Percentiles rank a stretch among this genome's conserved stretches.
These are phyloP conservation scores for Hippocampus zosterae DNA, from an alignment of 2,113 vertebrate species.

Conservation along the genomic window DNA sequence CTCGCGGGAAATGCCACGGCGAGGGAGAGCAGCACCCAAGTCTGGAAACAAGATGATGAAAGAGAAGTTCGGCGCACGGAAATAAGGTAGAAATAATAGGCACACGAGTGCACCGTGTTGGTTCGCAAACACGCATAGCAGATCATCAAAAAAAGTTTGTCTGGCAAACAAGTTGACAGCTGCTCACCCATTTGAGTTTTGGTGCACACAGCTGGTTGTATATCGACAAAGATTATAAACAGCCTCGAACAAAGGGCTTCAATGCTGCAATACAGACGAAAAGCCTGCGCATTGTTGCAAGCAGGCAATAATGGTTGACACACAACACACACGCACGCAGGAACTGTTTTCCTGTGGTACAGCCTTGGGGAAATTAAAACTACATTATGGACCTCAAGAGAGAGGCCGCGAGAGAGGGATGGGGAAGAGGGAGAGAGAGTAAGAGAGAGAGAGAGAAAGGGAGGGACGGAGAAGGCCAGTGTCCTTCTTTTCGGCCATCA, in stretches of 20 bases:
- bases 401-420: conserved; percentile 60
- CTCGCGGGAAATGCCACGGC: conserved; percentile 36
- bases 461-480: conserved; percentile 25
- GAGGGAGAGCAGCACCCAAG: conserved; percentile 52
- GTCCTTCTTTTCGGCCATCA: conserved; percentile 55
- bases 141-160: conserved; percentile 11
- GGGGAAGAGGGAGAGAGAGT: conserved; percentile 42
- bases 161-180: conserved; percentile 44
- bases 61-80: conserved; percentile 39
- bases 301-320: conserved; percentile 58
- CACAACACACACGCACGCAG: conserved; percentile 52
- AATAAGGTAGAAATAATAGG: conserved; percentile 29
- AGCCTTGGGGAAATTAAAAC: conserved; percentile 80
- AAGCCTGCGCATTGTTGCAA: conserved; percentile 43
- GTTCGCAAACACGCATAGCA: background rate
- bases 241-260: conserved; percentile 28
- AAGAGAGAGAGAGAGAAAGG: conserved; percentile 20
- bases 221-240: conserved; percentile 11
- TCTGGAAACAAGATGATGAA: conserved; percentile 67
- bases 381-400: conserved; percentile 79
- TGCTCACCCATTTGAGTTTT: conserved; percentile 43
- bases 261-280: conserved; percentile 52
- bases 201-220: background rate
- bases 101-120: conserved; percentile 4
- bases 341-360: conserved; percentile 74